phyloP scores from a whole-genome alignment of 2,888 invertebrate species.

The Phengaris alcon region DNA sequence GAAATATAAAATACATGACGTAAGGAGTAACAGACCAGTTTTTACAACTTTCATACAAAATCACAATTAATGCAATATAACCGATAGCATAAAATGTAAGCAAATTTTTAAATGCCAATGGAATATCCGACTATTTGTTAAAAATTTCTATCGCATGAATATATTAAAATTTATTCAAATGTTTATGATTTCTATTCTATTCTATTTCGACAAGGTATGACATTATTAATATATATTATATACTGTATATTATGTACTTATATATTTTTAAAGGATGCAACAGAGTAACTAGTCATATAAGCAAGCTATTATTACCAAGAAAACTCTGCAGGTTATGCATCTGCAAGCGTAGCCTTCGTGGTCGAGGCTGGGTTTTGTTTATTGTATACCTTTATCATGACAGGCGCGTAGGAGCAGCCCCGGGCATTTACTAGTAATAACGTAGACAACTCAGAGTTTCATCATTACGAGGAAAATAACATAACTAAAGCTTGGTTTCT shows the following conservation, averaged over 20 bases:
- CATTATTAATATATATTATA: neutral
- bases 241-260: too few species aligned
- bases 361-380: neutral
- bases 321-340: slow-evolving; percentile 4
- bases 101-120: slow-evolving; percentile 9
- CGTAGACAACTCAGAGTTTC: too few species aligned
- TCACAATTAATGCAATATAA: neutral
- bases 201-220: neutral
- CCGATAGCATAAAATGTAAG: neutral
- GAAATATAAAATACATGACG: too few species aligned
- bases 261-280: neutral
- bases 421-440: neutral
- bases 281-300: neutral
- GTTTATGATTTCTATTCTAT: neutral
- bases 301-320: neutral
- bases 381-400: neutral
- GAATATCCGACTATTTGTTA: neutral
- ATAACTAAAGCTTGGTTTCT: too few species aligned
- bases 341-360: neutral
- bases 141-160: slow-evolving; percentile 1
- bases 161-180: neutral
- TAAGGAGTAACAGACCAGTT: neutral
- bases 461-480: too few species aligned
- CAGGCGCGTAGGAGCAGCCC: slow-evolving; percentile 6
- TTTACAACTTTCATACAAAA: neutral